A percentile compares a stretch with the other conserved stretches of the same genome.
Conservation (phyloP, 2,888 invertebrate genomes). For the Mesorhabditis sp. region DNA sequence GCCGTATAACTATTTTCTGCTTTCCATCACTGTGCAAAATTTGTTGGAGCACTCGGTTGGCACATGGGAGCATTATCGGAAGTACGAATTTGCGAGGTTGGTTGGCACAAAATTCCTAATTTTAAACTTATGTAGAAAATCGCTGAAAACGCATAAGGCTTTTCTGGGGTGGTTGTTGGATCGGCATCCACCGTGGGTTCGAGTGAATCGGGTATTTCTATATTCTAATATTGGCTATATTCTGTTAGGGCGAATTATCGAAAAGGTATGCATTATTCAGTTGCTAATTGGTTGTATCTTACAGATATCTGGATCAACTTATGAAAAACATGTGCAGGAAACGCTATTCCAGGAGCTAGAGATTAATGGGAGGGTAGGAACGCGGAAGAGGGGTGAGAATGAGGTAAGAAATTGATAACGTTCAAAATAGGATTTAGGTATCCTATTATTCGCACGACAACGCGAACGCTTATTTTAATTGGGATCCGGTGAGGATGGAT, state of each 20-base stretch:
- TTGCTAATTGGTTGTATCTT: not conserved
- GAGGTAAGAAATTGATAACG: conserved; percentile 13
- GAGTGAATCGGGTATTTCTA: conserved; percentile 24
- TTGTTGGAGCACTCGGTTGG: conserved; percentile 36
- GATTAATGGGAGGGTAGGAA: conserved; percentile 28
- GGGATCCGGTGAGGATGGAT: conserved; percentile 34
- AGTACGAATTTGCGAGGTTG: conserved; percentile 32
- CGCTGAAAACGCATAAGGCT: conserved; percentile 28
- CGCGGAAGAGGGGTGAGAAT: conserved; percentile 8
- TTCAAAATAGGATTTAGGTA: conserved; percentile 17
- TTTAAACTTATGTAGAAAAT: conserved; percentile 11
- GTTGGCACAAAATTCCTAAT: not conserved
- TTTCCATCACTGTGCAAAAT: conserved; percentile 17
- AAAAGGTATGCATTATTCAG: conserved; percentile 19
- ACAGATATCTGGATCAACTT: conserved; percentile 22
- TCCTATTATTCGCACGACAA: conserved; percentile 46
- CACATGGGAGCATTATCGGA: conserved; percentile 34
- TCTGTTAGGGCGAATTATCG: conserved; percentile 35
- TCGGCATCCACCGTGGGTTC: conserved; percentile 19
- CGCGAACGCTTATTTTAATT: conserved; percentile 43
- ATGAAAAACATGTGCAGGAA: conserved; percentile 26
- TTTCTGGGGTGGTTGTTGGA: conserved; percentile 27
- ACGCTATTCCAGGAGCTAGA: conserved; percentile 23
- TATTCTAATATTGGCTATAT: conserved; percentile 45
- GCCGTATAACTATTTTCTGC: conserved; percentile 7